Conservation (phyloP, 2,113 vertebrate species). For the Ovis canadensis region DNA sequence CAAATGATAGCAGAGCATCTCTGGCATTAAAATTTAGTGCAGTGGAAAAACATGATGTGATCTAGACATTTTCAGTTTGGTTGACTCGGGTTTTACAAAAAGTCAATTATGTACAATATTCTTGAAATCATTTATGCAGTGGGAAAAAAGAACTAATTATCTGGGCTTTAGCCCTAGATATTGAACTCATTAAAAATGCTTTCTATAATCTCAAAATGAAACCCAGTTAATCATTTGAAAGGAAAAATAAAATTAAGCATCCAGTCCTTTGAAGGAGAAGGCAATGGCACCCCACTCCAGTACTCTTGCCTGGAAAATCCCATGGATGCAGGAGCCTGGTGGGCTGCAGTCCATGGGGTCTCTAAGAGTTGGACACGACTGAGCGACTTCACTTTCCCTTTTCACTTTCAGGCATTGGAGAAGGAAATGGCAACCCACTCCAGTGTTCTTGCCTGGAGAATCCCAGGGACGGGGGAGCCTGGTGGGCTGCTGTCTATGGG, state of each 20-base stretch:
- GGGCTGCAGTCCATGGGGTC: too few species aligned
- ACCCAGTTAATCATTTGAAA: not conserved
- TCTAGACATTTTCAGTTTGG: not conserved
- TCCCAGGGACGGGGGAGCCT: too few species aligned
- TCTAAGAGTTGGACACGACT: rapidly evolving
- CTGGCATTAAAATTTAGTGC: not conserved
- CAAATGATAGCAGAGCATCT: not conserved
- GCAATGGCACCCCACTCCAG: too few species aligned
- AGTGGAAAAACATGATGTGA: not conserved
- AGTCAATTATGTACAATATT: not conserved
- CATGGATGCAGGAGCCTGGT: too few species aligned
- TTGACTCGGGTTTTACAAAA: slow-evolving; percentile 24
- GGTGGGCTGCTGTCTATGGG: too few species aligned
- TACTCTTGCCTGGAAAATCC: too few species aligned
- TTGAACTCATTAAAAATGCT: not conserved
- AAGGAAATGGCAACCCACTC: too few species aligned
- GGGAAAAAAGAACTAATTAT: not conserved
- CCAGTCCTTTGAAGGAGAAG: not conserved
- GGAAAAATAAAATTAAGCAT: slow-evolving; percentile 3
- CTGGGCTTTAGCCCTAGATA: not conserved
- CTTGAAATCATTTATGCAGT: not conserved
- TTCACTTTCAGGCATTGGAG: too few species aligned
- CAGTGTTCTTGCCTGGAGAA: too few species aligned
- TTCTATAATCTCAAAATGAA: not conserved
- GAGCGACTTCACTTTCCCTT: too few species aligned